These are phyloP conservation scores for Allolobophora icterica DNA, from an alignment of 2,888 invertebrate genomes.

Conservation along the genomic window DNA sequence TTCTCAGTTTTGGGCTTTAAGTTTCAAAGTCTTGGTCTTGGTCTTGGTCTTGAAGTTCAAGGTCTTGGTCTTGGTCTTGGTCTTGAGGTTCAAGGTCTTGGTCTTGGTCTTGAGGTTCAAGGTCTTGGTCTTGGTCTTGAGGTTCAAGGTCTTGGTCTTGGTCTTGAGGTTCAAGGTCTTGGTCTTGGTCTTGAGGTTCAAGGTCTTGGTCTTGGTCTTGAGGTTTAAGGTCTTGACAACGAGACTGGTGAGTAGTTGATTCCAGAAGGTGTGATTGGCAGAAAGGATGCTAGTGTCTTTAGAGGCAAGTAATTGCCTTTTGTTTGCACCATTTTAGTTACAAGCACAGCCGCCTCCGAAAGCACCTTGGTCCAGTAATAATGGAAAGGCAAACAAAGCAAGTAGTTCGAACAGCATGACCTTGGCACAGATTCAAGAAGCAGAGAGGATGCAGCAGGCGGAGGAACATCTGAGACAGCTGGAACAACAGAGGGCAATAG, in stretches of 20 bases:
- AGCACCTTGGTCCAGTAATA: neutral
- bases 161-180: too few species aligned
- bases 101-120: too few species aligned
- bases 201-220: too few species aligned
- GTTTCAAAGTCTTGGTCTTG: too few species aligned
- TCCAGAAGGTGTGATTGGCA: neutral
- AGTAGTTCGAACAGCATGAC: neutral
- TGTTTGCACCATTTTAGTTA: neutral
- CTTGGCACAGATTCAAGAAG: neutral
- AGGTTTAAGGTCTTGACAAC: too few species aligned
- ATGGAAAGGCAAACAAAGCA: neutral
- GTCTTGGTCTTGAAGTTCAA: too few species aligned
- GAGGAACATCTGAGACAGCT: slow-evolving; percentile 19
- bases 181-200: too few species aligned
- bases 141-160: too few species aligned
- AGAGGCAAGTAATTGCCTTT: neutral
- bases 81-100: too few species aligned
- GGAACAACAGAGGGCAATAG: slow-evolving; percentile 27
- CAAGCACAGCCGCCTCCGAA: neutral
- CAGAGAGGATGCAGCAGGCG: neutral
- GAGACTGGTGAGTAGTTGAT: neutral
- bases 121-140: too few species aligned
- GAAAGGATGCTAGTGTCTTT: neutral
- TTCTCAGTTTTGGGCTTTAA: too few species aligned
- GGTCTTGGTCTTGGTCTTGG: too few species aligned